Base-by-base conservation (phyloP, 2,113 vertebrate genomes). In the Myotis davidii region DNA sequence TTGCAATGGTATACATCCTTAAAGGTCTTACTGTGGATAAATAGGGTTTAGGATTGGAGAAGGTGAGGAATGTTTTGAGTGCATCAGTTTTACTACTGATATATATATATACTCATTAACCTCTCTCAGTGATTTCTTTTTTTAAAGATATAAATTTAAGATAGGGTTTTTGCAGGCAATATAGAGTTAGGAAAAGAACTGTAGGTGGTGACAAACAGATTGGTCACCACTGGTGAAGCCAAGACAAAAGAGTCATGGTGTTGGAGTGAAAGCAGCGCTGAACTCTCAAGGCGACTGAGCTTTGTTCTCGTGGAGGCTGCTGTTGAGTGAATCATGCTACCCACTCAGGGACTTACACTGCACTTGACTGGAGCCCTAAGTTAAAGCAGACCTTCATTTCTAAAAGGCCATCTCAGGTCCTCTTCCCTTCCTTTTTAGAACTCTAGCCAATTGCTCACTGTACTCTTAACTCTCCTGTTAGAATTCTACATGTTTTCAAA, bases 401-500 rank as follows among this genome's bases (percentile, higher is more conserved):
- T 88, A 84, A 61, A 88, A 32, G 34, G 18, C 37, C 32, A 17
- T 27, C 17, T 50, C 59, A 59, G 23, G 69, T 87, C 61, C 29
- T 88, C 25, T 50, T 17, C 14, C 48, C 7, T 74, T 94, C 42
- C 29, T 67, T 59, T 59, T 84, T 48, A 82, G 50, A 64, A 59
- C 25, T 85, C 70, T 54, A 92, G n/a, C 27, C 67, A 37, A 83
- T 67, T 76, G 20, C 56, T 91, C 42, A 76, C 6, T 70, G 42
- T 48, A 34, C 3, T 83, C 17, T 32, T 32, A 85, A 34, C 11
- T 82, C 18, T 84, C 25, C 50, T 77, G 4, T 82, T 78, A 59
- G 42, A 86, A 86, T 93, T 74, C 11, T 23, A 61, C 17, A 2
- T 72, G 61, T 54, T 89, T 89, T 92, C 50, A 91, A 93, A 90